Evolutionary conservation across 1,140 invertebrate species (phyloP), one percentile per base, ranked within the genome.

Genomic region (Frieseomelitta varia): DNA sequence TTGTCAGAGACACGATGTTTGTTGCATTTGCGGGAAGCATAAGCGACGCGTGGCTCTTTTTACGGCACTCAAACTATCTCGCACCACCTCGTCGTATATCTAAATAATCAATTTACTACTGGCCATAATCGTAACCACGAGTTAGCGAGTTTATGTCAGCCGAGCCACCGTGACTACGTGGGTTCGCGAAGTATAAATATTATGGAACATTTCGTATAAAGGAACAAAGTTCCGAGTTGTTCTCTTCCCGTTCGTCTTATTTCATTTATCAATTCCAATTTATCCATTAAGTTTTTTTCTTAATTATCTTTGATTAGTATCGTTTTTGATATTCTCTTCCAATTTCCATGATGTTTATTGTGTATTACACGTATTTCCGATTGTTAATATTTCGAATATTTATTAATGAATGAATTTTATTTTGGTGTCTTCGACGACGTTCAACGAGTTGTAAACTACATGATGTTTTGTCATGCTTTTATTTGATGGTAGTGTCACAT

Each of bases 51-150:
- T 92, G 84, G 86, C 86, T 89, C 87, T 92, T 93, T 93, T 93
- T 92, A 93, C 81, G 88, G 85, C 86, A 85, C 85, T 88, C 87
- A 85, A 91, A 88, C 88, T 90, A 87, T 90, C 88, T 84, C 55
- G 80, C 81, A 73, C 81, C 79, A 81, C 69, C 87, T 90, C 88
- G 87, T 93, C 91, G 90, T 93, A 92, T 91, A 92, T 92, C 92
- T 93, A 92, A 93, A 94, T 94, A 93, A 93, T 94, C 93, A 93
- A 93, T 94, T 93, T 93, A 91, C 90, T 84, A 86, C 88, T 86
- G 87, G 88, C 92, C 93, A 93, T 94, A 94, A 94, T 93, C 93
- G 92, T 94, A 93, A 94, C 92, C 93, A 90, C 92, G 92, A 94
- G 93, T 93, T 93, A 93, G 92, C 88, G 84, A 90, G 90, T 93